A percentile compares a stretch with the other conserved stretches of the same genome.
phyloP scores from a whole-genome alignment of 30 jellyfish, hydroid and myxozoan genomes.

The Haliclystus octoradiatus region DNA sequence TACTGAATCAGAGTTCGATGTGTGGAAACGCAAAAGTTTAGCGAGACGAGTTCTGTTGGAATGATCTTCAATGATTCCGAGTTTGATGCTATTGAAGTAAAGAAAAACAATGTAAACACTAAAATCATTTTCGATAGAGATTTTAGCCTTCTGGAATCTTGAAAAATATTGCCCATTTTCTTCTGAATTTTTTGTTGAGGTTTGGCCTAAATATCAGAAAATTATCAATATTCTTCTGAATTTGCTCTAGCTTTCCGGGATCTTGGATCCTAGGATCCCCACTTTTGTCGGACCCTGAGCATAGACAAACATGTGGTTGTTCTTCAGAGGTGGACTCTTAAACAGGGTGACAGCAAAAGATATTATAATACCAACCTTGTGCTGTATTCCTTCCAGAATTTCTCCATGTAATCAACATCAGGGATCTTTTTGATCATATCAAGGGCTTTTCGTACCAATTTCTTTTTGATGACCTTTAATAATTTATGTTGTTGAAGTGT shows the following conservation, averaged over 20 bases:
- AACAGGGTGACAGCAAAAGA: too few species aligned
- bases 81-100: constrained; percentile 92
- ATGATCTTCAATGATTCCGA: constrained; percentile 96
- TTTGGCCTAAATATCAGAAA: too few species aligned
- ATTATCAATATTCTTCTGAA: too few species aligned
- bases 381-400: constrained; percentile 98
- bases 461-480: constrained; percentile 88
- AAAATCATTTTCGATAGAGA: constrained; percentile 2
- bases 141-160: too few species aligned
- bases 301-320: background rate
- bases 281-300: too few species aligned
- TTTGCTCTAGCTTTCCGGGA: too few species aligned
- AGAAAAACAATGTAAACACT: too few species aligned
- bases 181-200: too few species aligned
- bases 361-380: constrained; percentile 85
- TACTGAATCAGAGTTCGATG: constrained; percentile 74
- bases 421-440: constrained; percentile 96
- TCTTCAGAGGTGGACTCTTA: too few species aligned
- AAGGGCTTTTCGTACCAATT: constrained; percentile 84
- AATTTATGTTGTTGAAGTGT: constrained; percentile 93
- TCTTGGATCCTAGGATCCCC: too few species aligned
- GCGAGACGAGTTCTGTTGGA: constrained; percentile 96
- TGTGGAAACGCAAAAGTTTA: constrained; percentile 68
- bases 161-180: too few species aligned
- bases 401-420: constrained; percentile 79